Conservation (phyloP, 2,797 vertebrate genomes). For the Premnoplex brunnescens region DNA sequence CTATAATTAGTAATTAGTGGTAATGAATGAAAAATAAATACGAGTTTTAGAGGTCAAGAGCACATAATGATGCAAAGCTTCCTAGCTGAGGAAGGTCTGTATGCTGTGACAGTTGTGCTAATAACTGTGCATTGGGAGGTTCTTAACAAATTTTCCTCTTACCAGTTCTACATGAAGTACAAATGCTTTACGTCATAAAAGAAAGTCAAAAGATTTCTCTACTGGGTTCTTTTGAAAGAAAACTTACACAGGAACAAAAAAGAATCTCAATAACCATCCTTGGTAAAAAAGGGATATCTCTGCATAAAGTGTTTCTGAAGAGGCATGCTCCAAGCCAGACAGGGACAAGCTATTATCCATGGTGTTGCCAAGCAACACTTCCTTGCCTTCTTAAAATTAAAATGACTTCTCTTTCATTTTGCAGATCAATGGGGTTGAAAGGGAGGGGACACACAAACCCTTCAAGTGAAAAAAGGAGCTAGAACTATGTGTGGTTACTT, state of each 20-base stretch:
- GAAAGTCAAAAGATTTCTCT: background rate
- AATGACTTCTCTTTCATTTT: background rate
- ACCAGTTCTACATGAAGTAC: background rate
- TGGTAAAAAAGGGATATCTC: background rate
- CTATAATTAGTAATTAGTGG: background rate
- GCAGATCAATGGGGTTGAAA: background rate
- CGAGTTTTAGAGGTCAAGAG: background rate
- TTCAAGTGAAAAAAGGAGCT: background rate
- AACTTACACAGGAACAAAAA: background rate
- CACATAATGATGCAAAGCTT: background rate
- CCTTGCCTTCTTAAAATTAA: constrained; percentile 25
- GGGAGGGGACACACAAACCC: background rate
- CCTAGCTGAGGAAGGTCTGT: background rate
- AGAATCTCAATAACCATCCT: background rate
- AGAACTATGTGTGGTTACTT: background rate
- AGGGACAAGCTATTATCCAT: background rate
- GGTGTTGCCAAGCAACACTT: constrained; percentile 33
- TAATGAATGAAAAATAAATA: background rate
- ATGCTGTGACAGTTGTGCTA: background rate
- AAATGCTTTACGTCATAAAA: background rate
- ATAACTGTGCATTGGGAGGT: background rate
- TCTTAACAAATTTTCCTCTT: background rate
- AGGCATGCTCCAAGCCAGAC: background rate
- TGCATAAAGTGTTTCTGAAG: background rate
- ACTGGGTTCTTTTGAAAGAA: constrained; percentile 4